Percentiles rank a stretch among this genome's conserved stretches.
Conservation (phyloP, 2,888 invertebrate species). For the Pollenia amentaria region DNA sequence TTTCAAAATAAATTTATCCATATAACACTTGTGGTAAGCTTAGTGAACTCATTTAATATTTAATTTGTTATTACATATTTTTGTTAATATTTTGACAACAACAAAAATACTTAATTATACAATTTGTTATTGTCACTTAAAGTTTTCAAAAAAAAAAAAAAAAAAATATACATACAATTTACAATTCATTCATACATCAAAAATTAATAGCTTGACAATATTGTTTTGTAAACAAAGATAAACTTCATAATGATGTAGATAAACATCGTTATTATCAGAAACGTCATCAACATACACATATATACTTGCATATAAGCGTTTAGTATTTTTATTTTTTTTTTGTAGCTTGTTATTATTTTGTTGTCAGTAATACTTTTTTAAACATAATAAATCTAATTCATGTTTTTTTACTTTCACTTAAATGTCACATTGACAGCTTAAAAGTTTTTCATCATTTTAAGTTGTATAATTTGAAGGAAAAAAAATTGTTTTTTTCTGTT, state of each 20-base stretch:
- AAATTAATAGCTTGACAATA: conserved; percentile 60
- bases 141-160: conserved; percentile 34
- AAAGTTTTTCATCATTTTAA: conserved; percentile 71
- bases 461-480: conserved; percentile 32
- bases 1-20: not conserved
- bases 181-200: conserved; percentile 25
- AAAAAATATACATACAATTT: conserved; percentile 3
- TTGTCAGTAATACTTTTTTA: conserved; percentile 59
- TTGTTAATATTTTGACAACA: not conserved
- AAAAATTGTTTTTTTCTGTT: conserved; percentile 37
- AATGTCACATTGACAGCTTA: conserved; percentile 73
- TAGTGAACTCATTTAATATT: conserved; percentile 62
- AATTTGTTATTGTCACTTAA: conserved; percentile 62
- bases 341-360: conserved; percentile 5
- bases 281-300: conserved; percentile 43
- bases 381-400: conserved; percentile 73
- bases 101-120: conserved; percentile 61
- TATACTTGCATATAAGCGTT: conserved; percentile 6
- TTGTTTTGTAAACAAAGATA: conserved; percentile 52
- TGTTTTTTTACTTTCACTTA: conserved; percentile 70
- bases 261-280: conserved; percentile 57
- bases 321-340: conserved; percentile 12
- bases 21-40: conserved; percentile 67
- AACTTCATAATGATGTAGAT: conserved; percentile 35
- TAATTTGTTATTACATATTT: not conserved